phyloP scores from a whole-genome alignment of 1,140 invertebrate species.

The Dysdera silvatica region DNA sequence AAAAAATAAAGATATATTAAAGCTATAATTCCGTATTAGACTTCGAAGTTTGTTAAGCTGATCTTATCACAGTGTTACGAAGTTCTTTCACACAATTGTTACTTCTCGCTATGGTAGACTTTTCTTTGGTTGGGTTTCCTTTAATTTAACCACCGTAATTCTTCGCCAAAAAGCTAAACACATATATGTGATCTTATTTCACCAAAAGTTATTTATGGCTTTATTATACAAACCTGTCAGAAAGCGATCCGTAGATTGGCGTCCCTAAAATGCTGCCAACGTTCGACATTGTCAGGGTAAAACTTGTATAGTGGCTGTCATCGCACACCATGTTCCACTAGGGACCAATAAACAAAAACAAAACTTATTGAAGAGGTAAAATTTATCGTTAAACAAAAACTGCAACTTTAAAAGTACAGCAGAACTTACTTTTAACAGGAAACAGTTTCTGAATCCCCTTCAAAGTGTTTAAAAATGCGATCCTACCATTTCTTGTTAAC shows the following conservation, averaged over 20 bases:
- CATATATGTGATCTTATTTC: background rate
- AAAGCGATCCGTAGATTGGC: conserved; percentile 61
- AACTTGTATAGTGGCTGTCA: conserved; percentile 55
- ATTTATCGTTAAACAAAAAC: background rate
- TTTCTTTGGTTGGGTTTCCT: background rate
- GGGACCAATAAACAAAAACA: conserved; percentile 29
- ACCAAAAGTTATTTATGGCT: background rate
- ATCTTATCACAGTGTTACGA: too few relatives aligned
- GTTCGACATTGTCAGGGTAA: conserved; percentile 58
- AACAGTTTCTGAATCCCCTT: too few relatives aligned
- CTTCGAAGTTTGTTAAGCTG: too few relatives aligned
- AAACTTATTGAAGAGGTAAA: background rate
- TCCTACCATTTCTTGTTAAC: too few relatives aligned
- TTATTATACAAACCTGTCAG: conserved; percentile 46
- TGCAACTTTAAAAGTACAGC: too few relatives aligned
- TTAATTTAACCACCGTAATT: background rate
- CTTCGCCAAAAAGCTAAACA: background rate
- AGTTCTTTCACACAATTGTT: background rate
- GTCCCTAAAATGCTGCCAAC: conserved; percentile 62
- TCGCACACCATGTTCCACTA: conserved; percentile 61
- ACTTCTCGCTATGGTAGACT: background rate
- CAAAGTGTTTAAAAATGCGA: too few relatives aligned
- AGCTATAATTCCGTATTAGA: too few relatives aligned
- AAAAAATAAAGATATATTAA: too few relatives aligned
- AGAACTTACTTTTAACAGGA: too few relatives aligned